These are phyloP conservation scores for Thamnaconus septentrionalis DNA, from an alignment of 2,113 vertebrate genomes.

Conservation along the genomic window DNA sequence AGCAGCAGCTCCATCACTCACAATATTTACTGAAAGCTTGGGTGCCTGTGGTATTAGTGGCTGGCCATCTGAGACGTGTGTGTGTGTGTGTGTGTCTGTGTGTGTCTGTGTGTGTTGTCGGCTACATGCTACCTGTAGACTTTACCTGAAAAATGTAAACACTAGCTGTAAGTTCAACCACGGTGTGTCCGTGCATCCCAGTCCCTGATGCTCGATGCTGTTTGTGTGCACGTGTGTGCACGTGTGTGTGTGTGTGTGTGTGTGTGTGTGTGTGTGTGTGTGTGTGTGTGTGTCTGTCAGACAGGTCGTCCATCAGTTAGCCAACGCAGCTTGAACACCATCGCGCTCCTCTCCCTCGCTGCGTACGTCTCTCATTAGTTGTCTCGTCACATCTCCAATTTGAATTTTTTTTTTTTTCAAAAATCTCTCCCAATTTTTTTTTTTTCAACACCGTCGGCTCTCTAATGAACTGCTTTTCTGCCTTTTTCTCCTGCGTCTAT, in stretches of 20 bases:
- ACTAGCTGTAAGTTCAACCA: conserved; percentile 52
- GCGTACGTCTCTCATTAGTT: too few relatives aligned
- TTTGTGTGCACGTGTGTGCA: not conserved
- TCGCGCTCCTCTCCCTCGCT: conserved; percentile 50
- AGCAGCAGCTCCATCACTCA: conserved; percentile 34
- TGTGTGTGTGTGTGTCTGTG: too few relatives aligned
- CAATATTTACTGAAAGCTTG: conserved; percentile 37
- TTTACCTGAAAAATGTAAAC: conserved; percentile 56
- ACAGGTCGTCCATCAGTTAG: conserved; percentile 63
- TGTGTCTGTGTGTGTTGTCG: not conserved
- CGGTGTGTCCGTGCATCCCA: conserved; percentile 24
- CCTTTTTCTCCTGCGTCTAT: conserved; percentile 3
- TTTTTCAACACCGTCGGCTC: not conserved
- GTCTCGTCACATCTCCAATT: conserved; percentile 23
- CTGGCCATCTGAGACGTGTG: conserved; percentile 14
- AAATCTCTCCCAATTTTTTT: conserved; percentile 39
- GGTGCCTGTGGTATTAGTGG: conserved; percentile 9
- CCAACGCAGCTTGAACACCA: conserved; percentile 43
- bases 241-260: too few relatives aligned
- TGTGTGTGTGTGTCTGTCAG: conserved; percentile 22
- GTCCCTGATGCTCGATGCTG: conserved; percentile 34
- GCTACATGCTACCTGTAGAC: conserved; percentile 28
- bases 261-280: conserved; percentile 7
- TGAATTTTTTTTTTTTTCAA: conserved; percentile 13
- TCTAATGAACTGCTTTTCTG: conserved; percentile 42